Evolutionary conservation across 2,888 invertebrate species (phyloP).

Genomic region (Meiosimyza decipiens): DNA sequence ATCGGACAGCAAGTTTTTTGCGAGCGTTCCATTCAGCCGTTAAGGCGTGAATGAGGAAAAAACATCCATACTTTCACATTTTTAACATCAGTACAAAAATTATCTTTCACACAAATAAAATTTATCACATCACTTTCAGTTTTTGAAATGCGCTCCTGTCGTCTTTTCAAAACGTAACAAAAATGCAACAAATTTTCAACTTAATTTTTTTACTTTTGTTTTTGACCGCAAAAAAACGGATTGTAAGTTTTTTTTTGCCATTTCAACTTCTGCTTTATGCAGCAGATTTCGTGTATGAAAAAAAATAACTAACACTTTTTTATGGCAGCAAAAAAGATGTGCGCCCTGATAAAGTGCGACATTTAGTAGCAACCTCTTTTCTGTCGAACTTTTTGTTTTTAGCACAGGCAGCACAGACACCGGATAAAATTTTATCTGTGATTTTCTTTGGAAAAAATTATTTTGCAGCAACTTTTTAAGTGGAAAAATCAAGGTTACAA

Average conservation of each 20-base stretch:
- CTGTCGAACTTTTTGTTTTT: conserved; percentile 10
- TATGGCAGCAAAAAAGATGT: conserved; percentile 5
- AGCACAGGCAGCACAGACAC: not conserved
- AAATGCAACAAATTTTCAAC: conserved; percentile 27
- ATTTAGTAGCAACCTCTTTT: conserved; percentile 16
- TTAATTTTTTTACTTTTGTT: conserved; percentile 5
- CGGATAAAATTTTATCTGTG: not conserved
- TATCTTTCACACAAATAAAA: too few relatives aligned
- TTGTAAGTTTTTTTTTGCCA: too few relatives aligned
- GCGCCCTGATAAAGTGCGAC: conserved; percentile 24
- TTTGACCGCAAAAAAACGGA: conserved; percentile 9
- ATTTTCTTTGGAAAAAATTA: too few relatives aligned
- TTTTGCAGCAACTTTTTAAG: not conserved
- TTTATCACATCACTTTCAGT: too few relatives aligned
- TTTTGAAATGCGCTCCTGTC: not conserved
- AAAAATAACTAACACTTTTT: not conserved
- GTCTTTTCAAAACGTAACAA: not conserved
- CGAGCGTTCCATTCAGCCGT: too few relatives aligned
- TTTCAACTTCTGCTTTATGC: too few relatives aligned
- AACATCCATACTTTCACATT: too few relatives aligned
- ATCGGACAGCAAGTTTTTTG: too few relatives aligned
- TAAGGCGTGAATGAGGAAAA: too few relatives aligned
- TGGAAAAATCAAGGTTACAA: conserved; percentile 17
- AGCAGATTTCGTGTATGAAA: not conserved
- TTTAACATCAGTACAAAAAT: too few relatives aligned